Conservation (phyloP, 2,888 invertebrate species). For the Eupelmus urozonus region DNA sequence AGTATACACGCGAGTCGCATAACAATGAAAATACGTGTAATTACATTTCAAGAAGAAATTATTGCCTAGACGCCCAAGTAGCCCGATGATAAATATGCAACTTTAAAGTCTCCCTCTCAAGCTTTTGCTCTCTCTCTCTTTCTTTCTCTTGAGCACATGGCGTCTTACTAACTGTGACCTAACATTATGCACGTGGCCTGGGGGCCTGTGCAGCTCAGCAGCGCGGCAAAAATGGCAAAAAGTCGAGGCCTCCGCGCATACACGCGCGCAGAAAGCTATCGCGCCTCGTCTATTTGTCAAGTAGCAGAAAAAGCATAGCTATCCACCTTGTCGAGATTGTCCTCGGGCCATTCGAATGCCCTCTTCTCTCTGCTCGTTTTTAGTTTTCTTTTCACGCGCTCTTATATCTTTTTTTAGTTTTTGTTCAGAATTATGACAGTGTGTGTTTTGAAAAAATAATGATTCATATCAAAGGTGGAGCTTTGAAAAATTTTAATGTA, state of each 20-base stretch:
- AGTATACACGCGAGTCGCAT: too few species aligned
- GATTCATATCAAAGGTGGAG: too few species aligned
- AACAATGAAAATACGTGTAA: conserved; percentile 15
- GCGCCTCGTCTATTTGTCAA: conserved; percentile 40
- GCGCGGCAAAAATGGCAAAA: conserved; percentile 28
- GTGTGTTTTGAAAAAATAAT: too few species aligned
- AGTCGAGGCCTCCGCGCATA: conserved; percentile 8
- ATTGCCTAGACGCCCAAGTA: conserved; percentile 8
- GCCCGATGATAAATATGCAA: conserved; percentile 28
- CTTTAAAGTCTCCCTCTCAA: too few species aligned
- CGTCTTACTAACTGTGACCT: conserved; percentile 2
- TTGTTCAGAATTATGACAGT: too few species aligned
- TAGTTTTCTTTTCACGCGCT: not conserved
- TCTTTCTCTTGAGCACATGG: not conserved
- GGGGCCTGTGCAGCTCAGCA: conserved; percentile 16
- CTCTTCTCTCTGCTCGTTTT: not conserved
- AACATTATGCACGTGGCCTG: conserved; percentile 38
- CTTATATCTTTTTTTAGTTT: too few species aligned
- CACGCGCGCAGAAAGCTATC: conserved; percentile 28
- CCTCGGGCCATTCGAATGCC: conserved; percentile 14
- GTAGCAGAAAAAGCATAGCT: conserved; percentile 22
- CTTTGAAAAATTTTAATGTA: too few species aligned
- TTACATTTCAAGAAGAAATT: conserved; percentile 32
- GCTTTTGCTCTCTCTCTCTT: not conserved
- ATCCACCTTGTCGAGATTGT: conserved; percentile 20